Evolutionary conservation across 2,797 vertebrate genomes (phyloP), one percentile per base, ranked within the genome.

Genomic region (Tapera naevia): DNA sequence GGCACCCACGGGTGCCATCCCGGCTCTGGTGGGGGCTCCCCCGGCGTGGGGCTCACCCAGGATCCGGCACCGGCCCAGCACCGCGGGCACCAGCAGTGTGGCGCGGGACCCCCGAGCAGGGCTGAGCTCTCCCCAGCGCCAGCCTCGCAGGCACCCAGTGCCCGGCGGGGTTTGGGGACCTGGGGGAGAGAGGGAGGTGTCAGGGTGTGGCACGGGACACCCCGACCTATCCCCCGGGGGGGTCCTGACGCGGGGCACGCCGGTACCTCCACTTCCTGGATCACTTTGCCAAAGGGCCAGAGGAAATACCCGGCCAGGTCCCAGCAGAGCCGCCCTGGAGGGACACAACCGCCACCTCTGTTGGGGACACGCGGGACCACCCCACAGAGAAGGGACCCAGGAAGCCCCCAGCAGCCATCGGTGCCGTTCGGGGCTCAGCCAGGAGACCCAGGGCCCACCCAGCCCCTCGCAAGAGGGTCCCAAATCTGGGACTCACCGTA

Each of bases 211-310:
- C 33, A 6, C 0, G 1, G 50, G 21, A 17, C 48, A 73, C 46
- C 62, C 41, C 70, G 5, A 1, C 41, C 43, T 18, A 10, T 17
- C 46, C 56, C n/a, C 14, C 14, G 7, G 5, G 2, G 6, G 17
- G 6, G 28, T 15, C 18, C 21, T 1, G 0, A 12, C 30, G 17
- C 0, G 0, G 53, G 51, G 12, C 3, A 3, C 0, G 0, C 3
- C 1, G 0, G 75, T 17, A 86, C 93, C 88, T 80, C 93, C 89
- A 98, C 98, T 97, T 98, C 96, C 33, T 98, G 97, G 78, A 99
- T 97, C 2, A 98, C 97, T 95, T 98, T 99, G 76, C 98, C 98
- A 17, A 99, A 99, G 2, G 98, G 98, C 98, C 99, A 98, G 30
- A 99, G 93, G 96, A 98, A 99, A 94, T 98, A 98, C 45, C 97